A percentile compares a stretch with the other conserved stretches of the same genome.
Evolutionary conservation across 2,797 vertebrate genomes (phyloP).

Genomic region (Gymnopithys bicolor): DNA sequence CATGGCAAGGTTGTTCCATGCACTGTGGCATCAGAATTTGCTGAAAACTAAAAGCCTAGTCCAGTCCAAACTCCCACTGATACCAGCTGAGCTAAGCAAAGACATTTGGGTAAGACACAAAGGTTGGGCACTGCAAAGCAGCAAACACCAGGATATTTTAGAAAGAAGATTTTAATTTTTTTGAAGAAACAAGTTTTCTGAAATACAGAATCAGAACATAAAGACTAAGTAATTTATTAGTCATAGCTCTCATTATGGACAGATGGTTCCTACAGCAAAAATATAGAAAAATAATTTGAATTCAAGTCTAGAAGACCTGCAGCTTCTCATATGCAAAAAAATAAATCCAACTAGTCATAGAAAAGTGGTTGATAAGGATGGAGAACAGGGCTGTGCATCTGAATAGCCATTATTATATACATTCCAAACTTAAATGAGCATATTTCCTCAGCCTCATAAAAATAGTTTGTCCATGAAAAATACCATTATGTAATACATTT

Average conservation of each 20-base stretch:
- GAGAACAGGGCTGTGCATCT: conserved; percentile 45
- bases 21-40: not conserved
- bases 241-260: conserved; percentile 30
- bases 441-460: conserved; percentile 57
- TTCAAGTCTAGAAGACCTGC: conserved; percentile 55
- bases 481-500: conserved; percentile 57
- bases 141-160: conserved; percentile 55
- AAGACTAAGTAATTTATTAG: conserved; percentile 40
- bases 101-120: not conserved
- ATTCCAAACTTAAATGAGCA: conserved; percentile 38
- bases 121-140: conserved; percentile 19
- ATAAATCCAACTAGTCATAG: conserved; percentile 56
- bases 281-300: conserved; percentile 66
- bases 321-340: conserved; percentile 57
- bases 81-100: not conserved
- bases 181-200: conserved; percentile 55
- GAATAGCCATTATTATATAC: conserved; percentile 41
- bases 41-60: not conserved
- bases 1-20: not conserved
- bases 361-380: conserved; percentile 58
- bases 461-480: conserved; percentile 65
- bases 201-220: conserved; percentile 50
- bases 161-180: conserved; percentile 65
- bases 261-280: conserved; percentile 56
- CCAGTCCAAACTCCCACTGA: not conserved